Base-by-base conservation (phyloP, 2,113 vertebrate genomes). In the Syngnathus floridae region DNA sequence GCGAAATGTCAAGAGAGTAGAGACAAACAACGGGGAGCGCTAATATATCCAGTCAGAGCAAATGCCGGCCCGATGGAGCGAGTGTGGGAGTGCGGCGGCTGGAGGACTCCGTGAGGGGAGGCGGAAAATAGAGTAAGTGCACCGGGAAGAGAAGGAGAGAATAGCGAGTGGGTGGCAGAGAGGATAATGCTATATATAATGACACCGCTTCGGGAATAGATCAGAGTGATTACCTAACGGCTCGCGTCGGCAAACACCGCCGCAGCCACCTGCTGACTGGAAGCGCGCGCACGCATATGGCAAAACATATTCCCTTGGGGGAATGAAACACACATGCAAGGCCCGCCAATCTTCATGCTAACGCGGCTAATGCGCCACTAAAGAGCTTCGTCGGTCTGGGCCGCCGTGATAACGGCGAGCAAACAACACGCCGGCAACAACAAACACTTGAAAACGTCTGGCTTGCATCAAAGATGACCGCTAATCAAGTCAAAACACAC, bases 101-200 rank as follows among this genome's bases (percentile, higher is more conserved):
- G 71, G 77, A 86, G 84, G 77, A 82, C 83, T 84, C 72, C 78
- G 85, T 73, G 78, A 82, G 79, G 76, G 82, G 81, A 79, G 80
- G 80, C 70, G 83, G 72, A 78, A 74, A 75, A 72, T 40, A 74
- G 62, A 70, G 17, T 72, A 67, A 72, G 40, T 61, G 66, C 17
- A 41, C 59, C 61, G 11, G 71, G 54, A 65, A 71, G 66, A 60
- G 35, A 69, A 77, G 64, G 73, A 78, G 78, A 85, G 84, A 72
- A 61, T 43, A 40, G 82, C 74, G 62, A 72, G 85, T 86, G 82
- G 88, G 85, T 77, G 85, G 76, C 83, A 76, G 72, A 80, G 59
- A 16, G 75, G 75, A 77, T 78, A 78, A 84, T 70, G 71, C 86
- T 88, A 87, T 84, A 86, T 87, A 79, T 86, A 87, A 88, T 87